Percentiles rank a stretch among this genome's conserved stretches.
Evolutionary conservation across 2,113 vertebrate species (phyloP).

Genomic region (Zosterops borbonicus): DNA sequence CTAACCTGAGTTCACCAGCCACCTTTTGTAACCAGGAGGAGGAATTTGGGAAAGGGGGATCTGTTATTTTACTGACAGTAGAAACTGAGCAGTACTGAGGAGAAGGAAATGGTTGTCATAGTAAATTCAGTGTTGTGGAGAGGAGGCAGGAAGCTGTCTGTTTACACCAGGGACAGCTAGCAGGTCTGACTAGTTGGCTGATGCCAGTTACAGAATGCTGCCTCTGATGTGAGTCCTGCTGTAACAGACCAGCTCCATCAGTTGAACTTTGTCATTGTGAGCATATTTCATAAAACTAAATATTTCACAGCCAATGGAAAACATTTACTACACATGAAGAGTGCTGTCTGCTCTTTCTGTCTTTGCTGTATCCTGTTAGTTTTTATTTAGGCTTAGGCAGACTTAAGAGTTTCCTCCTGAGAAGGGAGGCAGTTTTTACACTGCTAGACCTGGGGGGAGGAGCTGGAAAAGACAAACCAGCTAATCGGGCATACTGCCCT

Average conservation of each 20-base stretch:
- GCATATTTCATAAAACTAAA: neutral
- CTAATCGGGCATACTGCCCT: neutral
- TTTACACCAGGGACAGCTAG: neutral
- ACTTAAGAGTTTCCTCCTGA: neutral
- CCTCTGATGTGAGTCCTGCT: neutral
- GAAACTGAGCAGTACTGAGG: neutral
- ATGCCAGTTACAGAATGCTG: neutral
- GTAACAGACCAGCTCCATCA: neutral
- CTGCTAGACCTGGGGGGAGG: conserved; percentile 8
- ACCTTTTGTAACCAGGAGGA: neutral
- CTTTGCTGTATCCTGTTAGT: neutral
- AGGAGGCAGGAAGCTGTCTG: conserved; percentile 6
- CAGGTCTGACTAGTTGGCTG: conserved; percentile 35
- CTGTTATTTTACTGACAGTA: neutral
- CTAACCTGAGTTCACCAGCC: neutral
- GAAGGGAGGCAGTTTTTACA: conserved; percentile 11
- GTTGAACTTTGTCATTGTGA: neutral
- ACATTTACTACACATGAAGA: neutral
- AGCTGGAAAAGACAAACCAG: conserved; percentile 18
- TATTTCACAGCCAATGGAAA: neutral
- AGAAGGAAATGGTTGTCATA: neutral
- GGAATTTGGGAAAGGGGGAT: neutral
- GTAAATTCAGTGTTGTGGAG: neutral
- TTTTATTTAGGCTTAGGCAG: conserved; percentile 11
- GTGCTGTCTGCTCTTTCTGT: neutral